A percentile compares a stretch with the other conserved stretches of the same genome.
These are phyloP conservation scores for Sylvilagus floridanus DNA, from an alignment of 2,797 vertebrate species.

Conservation along the genomic window DNA sequence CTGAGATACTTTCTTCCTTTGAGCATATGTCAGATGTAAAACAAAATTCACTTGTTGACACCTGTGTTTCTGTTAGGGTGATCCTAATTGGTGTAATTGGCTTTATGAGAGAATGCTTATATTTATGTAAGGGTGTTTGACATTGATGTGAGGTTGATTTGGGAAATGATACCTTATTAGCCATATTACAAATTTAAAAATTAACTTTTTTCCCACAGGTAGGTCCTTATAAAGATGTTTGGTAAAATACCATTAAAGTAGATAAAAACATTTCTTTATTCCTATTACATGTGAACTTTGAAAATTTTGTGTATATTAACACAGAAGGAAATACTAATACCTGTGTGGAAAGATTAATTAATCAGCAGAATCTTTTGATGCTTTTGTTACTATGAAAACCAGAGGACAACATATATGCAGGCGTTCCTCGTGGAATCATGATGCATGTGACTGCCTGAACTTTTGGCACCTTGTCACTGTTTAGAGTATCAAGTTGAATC, in stretches of 20 bases:
- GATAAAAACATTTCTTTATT: slow-evolving; percentile 36
- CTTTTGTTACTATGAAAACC: slow-evolving; percentile 89
- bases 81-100: neutral
- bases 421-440: slow-evolving; percentile 84
- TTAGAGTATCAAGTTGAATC: slow-evolving; percentile 69
- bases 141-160: slow-evolving; percentile 30
- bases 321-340: slow-evolving; percentile 64
- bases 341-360: slow-evolving; percentile 73
- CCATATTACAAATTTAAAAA: neutral
- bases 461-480: slow-evolving; percentile 83
- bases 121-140: slow-evolving; percentile 43
- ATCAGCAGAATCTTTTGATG: slow-evolving; percentile 82
- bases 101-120: slow-evolving; percentile 13
- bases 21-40: slow-evolving; percentile 55
- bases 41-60: slow-evolving; percentile 55
- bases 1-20: slow-evolving; percentile 71
- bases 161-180: neutral
- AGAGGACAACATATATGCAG: slow-evolving; percentile 85
- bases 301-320: slow-evolving; percentile 64
- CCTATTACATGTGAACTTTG: slow-evolving; percentile 13
- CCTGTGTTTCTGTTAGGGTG: neutral
- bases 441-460: slow-evolving; percentile 85
- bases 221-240: neutral
- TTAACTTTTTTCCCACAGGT: slow-evolving; percentile 20
- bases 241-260: slow-evolving; percentile 1